Evolutionary conservation across 1,140 invertebrate genomes (phyloP).

Genomic region (Arctopsyche grandis): DNA sequence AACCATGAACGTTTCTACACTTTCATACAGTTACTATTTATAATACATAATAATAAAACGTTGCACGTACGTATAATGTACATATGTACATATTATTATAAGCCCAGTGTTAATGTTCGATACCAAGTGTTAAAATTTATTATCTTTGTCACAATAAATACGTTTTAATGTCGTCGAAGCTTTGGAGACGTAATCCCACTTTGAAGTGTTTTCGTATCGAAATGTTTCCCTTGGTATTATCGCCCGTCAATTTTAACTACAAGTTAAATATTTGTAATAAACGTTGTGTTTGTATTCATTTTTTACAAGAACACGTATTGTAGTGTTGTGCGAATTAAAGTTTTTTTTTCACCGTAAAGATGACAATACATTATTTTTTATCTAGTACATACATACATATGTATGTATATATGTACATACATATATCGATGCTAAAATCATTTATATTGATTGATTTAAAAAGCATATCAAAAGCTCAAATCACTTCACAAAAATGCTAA

Average conservation of each 20-base stretch:
- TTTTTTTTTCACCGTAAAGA: background rate
- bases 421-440: background rate
- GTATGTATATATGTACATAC: background rate
- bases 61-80: too few species aligned
- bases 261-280: background rate
- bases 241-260: constrained; percentile 13
- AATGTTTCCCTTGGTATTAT: constrained; percentile 10
- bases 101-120: too few species aligned
- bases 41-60: too few species aligned
- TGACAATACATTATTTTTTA: background rate
- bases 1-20: too few species aligned
- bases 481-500: too few species aligned
- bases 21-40: too few species aligned
- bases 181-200: background rate
- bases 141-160: constrained; percentile 4
- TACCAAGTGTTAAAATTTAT: background rate
- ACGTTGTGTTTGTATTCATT: background rate
- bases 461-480: too few species aligned
- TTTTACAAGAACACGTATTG: background rate
- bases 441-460: too few species aligned
- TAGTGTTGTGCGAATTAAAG: background rate
- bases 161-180: background rate
- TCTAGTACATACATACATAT: background rate
- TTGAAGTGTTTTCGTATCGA: background rate
- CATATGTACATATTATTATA: too few species aligned